A percentile compares a stretch with the other conserved stretches of the same genome.
These are phyloP conservation scores for Physeter macrocephalus DNA, from an alignment of 2,113 vertebrate genomes.

Conservation along the genomic window DNA sequence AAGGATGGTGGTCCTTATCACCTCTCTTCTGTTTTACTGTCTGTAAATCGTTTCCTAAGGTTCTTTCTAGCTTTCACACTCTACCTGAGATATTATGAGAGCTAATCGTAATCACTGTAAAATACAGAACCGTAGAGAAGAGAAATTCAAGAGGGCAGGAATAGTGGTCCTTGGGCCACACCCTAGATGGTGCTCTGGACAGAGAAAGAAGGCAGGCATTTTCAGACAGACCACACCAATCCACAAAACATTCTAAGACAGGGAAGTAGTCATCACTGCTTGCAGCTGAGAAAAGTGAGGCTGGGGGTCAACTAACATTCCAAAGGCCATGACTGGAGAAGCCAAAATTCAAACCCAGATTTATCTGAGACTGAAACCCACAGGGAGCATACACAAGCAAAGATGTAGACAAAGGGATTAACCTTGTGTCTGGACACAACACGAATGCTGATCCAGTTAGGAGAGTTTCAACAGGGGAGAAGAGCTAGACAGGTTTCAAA, in stretches of 20 bases:
- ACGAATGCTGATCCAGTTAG: neutral
- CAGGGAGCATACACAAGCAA: too few species aligned
- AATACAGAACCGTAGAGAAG: neutral
- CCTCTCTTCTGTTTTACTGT: neutral
- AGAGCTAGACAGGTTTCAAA: neutral
- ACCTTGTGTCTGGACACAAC: neutral
- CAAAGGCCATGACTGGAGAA: neutral
- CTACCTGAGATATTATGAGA: neutral
- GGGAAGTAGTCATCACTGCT: neutral
- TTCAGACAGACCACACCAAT: neutral
- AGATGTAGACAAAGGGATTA: neutral
- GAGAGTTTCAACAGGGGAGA: neutral
- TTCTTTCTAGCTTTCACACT: neutral
- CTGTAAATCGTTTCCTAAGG: neutral
- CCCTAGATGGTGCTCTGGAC: neutral
- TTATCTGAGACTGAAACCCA: neutral
- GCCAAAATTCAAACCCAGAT: neutral
- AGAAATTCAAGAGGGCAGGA: neutral
- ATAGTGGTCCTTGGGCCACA: neutral
- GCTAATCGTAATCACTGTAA: neutral
- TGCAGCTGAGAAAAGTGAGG: neutral
- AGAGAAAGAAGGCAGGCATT: neutral
- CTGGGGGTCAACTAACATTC: neutral
- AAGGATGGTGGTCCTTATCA: neutral
- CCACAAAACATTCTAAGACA: fast-evolving